Percentiles rank a stretch among this genome's conserved stretches.
These are phyloP conservation scores for Habropoda laboriosa DNA, from an alignment of 1,140 invertebrate genomes.

Conservation along the genomic window DNA sequence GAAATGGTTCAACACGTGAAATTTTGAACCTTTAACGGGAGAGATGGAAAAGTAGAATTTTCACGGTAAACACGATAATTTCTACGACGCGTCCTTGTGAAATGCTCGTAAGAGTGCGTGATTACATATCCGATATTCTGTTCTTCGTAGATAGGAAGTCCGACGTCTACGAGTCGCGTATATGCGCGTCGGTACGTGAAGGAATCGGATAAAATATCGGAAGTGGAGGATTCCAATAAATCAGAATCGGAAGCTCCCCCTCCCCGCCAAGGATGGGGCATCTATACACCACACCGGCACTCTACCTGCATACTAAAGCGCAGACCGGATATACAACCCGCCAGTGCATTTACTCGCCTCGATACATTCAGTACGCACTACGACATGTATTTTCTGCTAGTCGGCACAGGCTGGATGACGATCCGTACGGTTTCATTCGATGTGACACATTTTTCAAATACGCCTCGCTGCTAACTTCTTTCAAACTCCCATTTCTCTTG, in stretches of 20 bases:
- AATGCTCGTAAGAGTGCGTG: slow-evolving; percentile 11
- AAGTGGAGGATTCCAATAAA: slow-evolving; percentile 79
- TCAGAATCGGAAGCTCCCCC: slow-evolving; percentile 79
- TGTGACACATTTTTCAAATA: slow-evolving; percentile 56
- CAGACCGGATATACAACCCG: slow-evolving; percentile 79
- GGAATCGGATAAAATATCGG: slow-evolving; percentile 73
- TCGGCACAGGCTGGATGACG: slow-evolving; percentile 33
- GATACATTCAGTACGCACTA: slow-evolving; percentile 63
- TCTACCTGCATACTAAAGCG: slow-evolving; percentile 79
- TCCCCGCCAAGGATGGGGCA: slow-evolving; percentile 66
- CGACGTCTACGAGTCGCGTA: slow-evolving; percentile 49
- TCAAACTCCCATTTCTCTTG: too few species aligned
- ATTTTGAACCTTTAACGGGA: too few species aligned
- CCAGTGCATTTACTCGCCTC: slow-evolving; percentile 74
- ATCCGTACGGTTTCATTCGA: slow-evolving; percentile 28
- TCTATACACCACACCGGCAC: slow-evolving; percentile 73
- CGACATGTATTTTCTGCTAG: slow-evolving; percentile 49
- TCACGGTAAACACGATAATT: not conserved
- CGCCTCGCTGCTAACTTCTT: not conserved
- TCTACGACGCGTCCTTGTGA: slow-evolving; percentile 38
- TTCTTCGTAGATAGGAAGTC: slow-evolving; percentile 42
- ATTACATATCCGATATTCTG: slow-evolving; percentile 40
- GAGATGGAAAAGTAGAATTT: too few species aligned
- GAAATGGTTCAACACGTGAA: too few species aligned
- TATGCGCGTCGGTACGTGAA: slow-evolving; percentile 58